Evolutionary conservation across 2,797 vertebrate genomes (phyloP), one percentile per base, ranked within the genome.

Genomic region (Apogon talboti): DNA sequence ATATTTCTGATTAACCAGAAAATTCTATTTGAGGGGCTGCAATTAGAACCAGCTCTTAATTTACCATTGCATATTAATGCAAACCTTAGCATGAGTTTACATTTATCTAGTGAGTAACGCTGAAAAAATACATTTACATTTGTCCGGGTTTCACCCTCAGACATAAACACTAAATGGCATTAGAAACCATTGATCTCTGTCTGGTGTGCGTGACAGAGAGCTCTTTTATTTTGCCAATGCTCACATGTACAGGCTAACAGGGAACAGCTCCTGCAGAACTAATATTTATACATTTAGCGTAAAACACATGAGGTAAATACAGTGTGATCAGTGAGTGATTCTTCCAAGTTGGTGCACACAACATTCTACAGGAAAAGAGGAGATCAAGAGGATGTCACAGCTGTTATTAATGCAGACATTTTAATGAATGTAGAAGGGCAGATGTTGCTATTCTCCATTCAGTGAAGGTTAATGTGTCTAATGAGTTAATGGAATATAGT

Each of bases 161-260:
- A 52, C 72, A 79, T 66, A 62, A 79, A 72, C 76, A 82, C 65
- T 46, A 65, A 56, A 79, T 63, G 53, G 14, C 41, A 75, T 72
- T 68, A 75, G 55, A 74, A 62, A n/a, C 66, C 63, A 82, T 83
- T 73, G 40, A 72, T 21, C 19, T 79, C 68, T 80, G 77, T 78
- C 58, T 38, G 3, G 19, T 21, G 50, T 14, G 42, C 16, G 21
- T 69, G 56, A 81, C 60, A 76, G 70, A 77, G 55, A 62, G 49
- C 12, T 57, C 50, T 55, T 62, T 76, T 82, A 71, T 77, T 81
- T 66, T 12, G 64, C 56, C 63, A 18, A 68, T 56, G 15, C 50
- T 71, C 16, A 19, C 41, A 62, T 58, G 53, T 71, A 7, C 54
- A 65, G 19, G 55, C 55, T 45, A 47, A 73, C 72, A 38, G 2